These are phyloP conservation scores for Chrysolina americana DNA, from an alignment of 2,888 invertebrate species.

Conservation along the genomic window DNA sequence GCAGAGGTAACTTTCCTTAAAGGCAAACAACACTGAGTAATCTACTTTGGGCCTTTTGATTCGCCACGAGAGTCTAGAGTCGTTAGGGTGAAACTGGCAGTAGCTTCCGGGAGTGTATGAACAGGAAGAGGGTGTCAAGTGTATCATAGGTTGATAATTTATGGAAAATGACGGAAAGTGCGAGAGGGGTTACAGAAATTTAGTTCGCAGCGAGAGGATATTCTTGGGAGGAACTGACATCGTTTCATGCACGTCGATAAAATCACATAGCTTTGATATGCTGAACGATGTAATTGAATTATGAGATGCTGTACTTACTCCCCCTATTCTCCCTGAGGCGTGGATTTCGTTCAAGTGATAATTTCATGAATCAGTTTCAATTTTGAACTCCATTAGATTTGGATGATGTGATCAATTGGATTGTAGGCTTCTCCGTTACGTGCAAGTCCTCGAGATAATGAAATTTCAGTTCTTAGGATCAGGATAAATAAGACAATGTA, in stretches of 20 bases:
- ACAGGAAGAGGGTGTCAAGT: conserved; percentile 27
- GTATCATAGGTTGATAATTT: conserved; percentile 19
- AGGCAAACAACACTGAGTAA: conserved; percentile 31
- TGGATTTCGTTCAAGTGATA: background rate
- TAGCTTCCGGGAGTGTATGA: conserved; percentile 11
- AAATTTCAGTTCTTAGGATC: too few species aligned
- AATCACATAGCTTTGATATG: conserved; percentile 13
- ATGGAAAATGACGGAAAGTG: conserved; percentile 22
- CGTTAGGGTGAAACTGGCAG: conserved; percentile 16
- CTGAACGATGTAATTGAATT: conserved; percentile 20
- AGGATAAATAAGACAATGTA: too few species aligned
- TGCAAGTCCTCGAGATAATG: background rate
- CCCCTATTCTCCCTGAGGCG: background rate
- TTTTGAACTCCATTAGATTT: background rate
- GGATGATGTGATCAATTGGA: background rate
- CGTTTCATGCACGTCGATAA: background rate
- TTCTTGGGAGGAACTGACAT: background rate
- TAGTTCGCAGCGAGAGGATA: background rate
- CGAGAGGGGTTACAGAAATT: conserved; percentile 2
- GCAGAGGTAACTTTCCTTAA: conserved; percentile 26
- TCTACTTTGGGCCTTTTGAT: conserved; percentile 19
- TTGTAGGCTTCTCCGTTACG: background rate
- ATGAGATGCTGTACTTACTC: conserved; percentile 3
- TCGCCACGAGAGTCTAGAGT: conserved; percentile 14
- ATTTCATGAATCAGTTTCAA: conserved; percentile 8